phyloP scores from a whole-genome alignment of 2,113 vertebrate genomes.

The Tachycineta bicolor region DNA sequence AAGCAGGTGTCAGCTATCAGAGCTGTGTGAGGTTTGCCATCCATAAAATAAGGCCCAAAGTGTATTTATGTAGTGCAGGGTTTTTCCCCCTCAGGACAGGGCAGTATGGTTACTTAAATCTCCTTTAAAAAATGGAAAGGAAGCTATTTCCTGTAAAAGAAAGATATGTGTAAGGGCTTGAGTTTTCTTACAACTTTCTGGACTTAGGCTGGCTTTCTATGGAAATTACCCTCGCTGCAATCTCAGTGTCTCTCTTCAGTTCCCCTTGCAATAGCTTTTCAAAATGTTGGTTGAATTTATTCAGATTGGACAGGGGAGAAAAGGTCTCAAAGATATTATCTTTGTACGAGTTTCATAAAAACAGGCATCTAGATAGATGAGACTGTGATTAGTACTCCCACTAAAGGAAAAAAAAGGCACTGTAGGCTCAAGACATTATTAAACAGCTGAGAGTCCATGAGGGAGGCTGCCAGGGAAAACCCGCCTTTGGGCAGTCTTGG shows the following conservation, averaged over 20 bases:
- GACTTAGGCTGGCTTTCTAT: neutral
- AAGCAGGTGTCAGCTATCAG: neutral
- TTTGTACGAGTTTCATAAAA: slow-evolving; percentile 59
- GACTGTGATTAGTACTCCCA: slow-evolving; percentile 17
- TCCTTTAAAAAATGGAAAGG: neutral
- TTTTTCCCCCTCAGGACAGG: neutral
- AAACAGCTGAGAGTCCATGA: neutral
- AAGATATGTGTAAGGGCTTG: neutral
- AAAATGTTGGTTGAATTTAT: slow-evolving; percentile 47
- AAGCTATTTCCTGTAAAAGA: neutral
- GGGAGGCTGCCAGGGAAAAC: neutral
- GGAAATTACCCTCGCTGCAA: neutral
- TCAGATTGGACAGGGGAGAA: slow-evolving; percentile 55
- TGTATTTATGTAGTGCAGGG: neutral
- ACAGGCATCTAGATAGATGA: slow-evolving; percentile 20
- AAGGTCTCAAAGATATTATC: slow-evolving; percentile 60
- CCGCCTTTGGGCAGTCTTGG: neutral
- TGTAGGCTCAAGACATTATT: slow-evolving; percentile 25
- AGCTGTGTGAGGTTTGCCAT: neutral
- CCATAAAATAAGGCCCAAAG: neutral
- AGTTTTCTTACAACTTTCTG: neutral
- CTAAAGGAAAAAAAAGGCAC: neutral
- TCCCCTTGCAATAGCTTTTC: slow-evolving; percentile 34
- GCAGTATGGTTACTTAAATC: neutral
- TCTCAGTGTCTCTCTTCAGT: neutral